These are phyloP conservation scores for Pangasius djambal DNA, from an alignment of 2,797 vertebrate species.

Conservation along the genomic window DNA sequence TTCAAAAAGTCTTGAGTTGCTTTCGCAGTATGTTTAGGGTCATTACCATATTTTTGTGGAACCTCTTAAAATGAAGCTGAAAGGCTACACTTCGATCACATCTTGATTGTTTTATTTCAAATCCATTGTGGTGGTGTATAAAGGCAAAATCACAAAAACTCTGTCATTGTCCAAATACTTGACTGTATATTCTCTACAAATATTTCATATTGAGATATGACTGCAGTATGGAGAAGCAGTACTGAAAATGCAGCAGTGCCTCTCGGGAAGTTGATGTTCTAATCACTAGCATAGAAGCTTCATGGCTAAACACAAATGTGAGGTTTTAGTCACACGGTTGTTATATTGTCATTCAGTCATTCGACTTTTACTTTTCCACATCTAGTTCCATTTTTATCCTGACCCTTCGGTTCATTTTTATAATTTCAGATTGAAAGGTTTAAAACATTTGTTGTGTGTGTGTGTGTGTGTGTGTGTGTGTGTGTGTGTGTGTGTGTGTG, in stretches of 20 bases:
- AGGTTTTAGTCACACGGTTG: background rate
- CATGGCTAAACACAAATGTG: background rate
- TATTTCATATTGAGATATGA: background rate
- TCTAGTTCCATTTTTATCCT: background rate
- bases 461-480: slow-evolving; percentile 8
- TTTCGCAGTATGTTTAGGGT: too few relatives aligned
- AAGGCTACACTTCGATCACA: too few relatives aligned
- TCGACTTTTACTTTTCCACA: background rate
- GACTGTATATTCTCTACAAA: background rate
- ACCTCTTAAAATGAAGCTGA: too few relatives aligned
- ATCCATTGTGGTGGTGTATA: too few relatives aligned
- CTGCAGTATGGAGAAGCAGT: too few relatives aligned
- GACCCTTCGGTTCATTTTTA: background rate
- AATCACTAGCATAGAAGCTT: background rate
- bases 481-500: slow-evolving; percentile 18
- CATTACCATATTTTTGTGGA: too few relatives aligned
- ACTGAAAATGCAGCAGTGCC: background rate
- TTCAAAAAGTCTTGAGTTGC: too few relatives aligned
- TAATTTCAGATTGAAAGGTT: background rate
- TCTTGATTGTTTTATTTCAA: too few relatives aligned
- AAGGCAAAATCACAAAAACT: too few relatives aligned
- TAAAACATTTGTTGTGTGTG: background rate
- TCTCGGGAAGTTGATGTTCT: background rate
- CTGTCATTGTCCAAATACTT: too few relatives aligned
- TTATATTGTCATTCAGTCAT: background rate